These are phyloP conservation scores for Cepaea hortensis DNA, from an alignment of 2,888 invertebrate genomes.

Conservation along the genomic window DNA sequence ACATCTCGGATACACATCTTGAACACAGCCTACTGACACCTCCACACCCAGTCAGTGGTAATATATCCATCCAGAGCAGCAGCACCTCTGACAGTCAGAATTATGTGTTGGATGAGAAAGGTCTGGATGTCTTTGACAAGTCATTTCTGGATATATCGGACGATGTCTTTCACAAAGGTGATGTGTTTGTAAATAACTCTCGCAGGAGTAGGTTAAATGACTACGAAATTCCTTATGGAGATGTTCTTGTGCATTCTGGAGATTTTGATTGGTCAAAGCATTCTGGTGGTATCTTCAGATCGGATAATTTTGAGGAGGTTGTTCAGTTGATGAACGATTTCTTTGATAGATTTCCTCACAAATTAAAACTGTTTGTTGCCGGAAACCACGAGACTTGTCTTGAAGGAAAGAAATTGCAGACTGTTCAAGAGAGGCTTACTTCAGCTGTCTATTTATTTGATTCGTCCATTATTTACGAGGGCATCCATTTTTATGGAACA, in stretches of 20 bases:
- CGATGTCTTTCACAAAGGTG: conserved; percentile 16
- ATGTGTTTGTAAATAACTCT: conserved; percentile 23
- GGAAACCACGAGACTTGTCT: conserved; percentile 71
- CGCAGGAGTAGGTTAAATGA: conserved; percentile 20
- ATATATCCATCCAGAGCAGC: conserved; percentile 33
- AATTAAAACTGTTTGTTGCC: conserved; percentile 70
- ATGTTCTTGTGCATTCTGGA: conserved; percentile 71
- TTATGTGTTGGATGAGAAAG: conserved; percentile 38
- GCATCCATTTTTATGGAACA: conserved; percentile 69
- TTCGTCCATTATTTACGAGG: conserved; percentile 60
- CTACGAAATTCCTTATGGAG: conserved; percentile 65
- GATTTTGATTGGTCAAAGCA: conserved; percentile 64
- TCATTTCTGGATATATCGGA: neutral
- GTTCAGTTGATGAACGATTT: conserved; percentile 56
- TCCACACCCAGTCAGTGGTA: conserved; percentile 40
- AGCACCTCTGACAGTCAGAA: conserved; percentile 9
- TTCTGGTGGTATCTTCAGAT: conserved; percentile 43
- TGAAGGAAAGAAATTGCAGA: conserved; percentile 52
- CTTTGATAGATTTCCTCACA: conserved; percentile 66
- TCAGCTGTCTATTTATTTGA: conserved; percentile 70
- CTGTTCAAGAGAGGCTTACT: conserved; percentile 60
- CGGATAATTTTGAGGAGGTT: conserved; percentile 48
- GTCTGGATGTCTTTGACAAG: conserved; percentile 26
- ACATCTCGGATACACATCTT: conserved; percentile 72
- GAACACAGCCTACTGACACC: conserved; percentile 57